Evolutionary conservation across 2,888 invertebrate genomes (phyloP), one percentile per base, ranked within the genome.

Genomic region (Xestia c-nigrum): DNA sequence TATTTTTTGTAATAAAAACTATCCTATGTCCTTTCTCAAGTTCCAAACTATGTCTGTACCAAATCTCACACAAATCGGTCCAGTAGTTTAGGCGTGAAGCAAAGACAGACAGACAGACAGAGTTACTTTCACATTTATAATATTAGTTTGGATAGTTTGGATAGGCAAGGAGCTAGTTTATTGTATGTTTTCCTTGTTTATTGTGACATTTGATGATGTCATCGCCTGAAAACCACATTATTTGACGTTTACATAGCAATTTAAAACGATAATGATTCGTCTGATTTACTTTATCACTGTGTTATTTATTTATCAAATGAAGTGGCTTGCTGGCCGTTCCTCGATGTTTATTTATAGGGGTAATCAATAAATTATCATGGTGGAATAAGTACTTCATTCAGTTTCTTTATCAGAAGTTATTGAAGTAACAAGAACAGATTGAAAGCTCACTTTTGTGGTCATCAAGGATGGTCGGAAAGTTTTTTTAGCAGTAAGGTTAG

Each of bases 161-260:
- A 55, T 40, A 43, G 10, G 43, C 43, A 43, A 10, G 43, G 43
- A 94, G 57, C 89, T 93, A 72, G 89, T 94, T 59, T 96, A 92
- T 76, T 96, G 96, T 95, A 89, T 74, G 90, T 88, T 74, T 57
- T 61, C 59, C 59, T 74, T 68, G 46, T 70, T 68, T 66, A 64
- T 43, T 63, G 21, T 63, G 21, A 46, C 31, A 21, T 61, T 1
- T 9, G 1, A 47, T 72, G 47, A 74, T 71, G 40, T 59, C 19
- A 72, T 69, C 43, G 61, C n/a, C 59, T 47, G 57, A 10, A 70
- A 70, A 70, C 24, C 14, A n/a, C 31, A 38, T 38, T 46, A 59
- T 50, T 46, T 52, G 21, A 40, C 14, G 76, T 68, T 55, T 80
- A 71, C 66, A 31, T 38, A 43, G 64, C 64, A 67, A 57, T 76